Evolutionary conservation across 2,888 invertebrate species (phyloP).

Genomic region (Balanococcus diminutus): DNA sequence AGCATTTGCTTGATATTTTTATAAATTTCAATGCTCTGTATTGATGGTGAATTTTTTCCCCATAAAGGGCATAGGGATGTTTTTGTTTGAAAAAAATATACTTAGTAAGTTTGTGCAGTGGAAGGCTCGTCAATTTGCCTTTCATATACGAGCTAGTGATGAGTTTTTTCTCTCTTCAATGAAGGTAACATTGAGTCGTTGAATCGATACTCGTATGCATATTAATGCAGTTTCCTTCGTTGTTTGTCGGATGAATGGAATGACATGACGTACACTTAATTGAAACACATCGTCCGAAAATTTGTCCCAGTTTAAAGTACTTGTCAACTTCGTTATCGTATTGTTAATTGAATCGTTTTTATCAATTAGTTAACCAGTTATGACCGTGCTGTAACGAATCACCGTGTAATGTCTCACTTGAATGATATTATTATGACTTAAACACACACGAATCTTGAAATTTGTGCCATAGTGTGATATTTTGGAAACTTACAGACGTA

Average conservation of each 20-base stretch:
- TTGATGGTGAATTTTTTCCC: not conserved
- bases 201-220: not conserved
- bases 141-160: not conserved
- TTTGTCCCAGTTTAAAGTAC: not conserved
- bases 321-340: slow-evolving; percentile 8
- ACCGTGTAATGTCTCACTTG: not conserved
- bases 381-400: not conserved
- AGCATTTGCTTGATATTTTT: no score
- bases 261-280: slow-evolving; percentile 3
- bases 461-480: not conserved
- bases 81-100: not conserved
- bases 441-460: not conserved
- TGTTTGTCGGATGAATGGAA: not conserved
- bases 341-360: slow-evolving; percentile 9
- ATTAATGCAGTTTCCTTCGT: not conserved
- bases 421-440: not conserved
- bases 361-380: slow-evolving; percentile 20
- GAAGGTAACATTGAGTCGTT: not conserved
- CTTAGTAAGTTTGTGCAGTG: not conserved
- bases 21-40: not conserved
- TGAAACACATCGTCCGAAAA: not conserved
- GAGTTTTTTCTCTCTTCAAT: not conserved
- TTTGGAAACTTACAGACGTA: not conserved
- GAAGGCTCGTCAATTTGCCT: not conserved
- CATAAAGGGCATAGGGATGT: not conserved